Conservation (phyloP, 92 coral and sea anemone genomes). For the Heteractis magnifica region DNA sequence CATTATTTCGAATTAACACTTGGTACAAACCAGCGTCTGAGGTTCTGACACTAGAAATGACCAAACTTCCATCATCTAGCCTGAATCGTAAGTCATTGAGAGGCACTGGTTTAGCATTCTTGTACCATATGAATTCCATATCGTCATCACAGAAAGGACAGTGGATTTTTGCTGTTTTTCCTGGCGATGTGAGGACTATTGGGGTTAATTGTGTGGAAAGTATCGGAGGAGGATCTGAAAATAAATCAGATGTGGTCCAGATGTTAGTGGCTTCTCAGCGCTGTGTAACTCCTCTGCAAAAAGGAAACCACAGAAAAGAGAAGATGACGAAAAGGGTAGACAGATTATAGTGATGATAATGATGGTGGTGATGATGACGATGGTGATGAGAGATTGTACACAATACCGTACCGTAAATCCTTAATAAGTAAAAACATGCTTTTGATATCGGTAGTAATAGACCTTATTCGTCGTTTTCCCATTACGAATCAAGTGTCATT, state of each 20-base stretch:
- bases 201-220: not conserved
- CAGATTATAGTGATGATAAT: too few species aligned
- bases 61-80: slow-evolving; percentile 23
- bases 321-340: too few species aligned
- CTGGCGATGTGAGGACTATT: not conserved
- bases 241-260: not conserved
- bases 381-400: too few species aligned
- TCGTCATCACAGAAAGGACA: slow-evolving; percentile 4
- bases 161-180: slow-evolving; percentile 15
- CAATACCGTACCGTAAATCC: too few species aligned
- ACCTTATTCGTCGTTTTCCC: too few species aligned
- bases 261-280: too few species aligned
- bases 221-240: slow-evolving; percentile 14
- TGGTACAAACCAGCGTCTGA: slow-evolving; percentile 45
- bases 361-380: too few species aligned
- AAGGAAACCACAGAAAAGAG: too few species aligned
- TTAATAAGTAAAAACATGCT: too few species aligned
- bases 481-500: too few species aligned
- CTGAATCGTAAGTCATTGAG: slow-evolving; percentile 6
- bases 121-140: slow-evolving; percentile 14
- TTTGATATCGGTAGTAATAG: too few species aligned
- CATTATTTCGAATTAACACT: slow-evolving; percentile 20
- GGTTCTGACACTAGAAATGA: not conserved
- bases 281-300: too few species aligned
- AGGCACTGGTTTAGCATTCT: slow-evolving; percentile 26